Base-by-base conservation (phyloP, 1,140 invertebrate genomes). In the Lordiphosa stackelbergi region DNA sequence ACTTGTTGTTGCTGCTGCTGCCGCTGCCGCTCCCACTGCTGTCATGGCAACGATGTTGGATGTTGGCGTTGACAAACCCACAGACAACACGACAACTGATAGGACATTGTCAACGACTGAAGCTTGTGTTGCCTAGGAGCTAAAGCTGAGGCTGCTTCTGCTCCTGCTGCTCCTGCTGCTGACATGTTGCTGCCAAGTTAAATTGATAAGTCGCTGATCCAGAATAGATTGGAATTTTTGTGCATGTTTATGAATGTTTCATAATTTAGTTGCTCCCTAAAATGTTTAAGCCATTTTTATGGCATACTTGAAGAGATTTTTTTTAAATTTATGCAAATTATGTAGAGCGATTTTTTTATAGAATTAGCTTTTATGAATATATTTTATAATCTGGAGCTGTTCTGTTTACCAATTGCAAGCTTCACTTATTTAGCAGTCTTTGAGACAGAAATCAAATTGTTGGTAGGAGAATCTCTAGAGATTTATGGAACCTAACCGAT, bases 171-270 rank as follows among this genome's bases (percentile, higher is more conserved):
- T 24, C 22, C 22, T 60, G 41, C 41, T 36, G 48, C 10, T 72
- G 69, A 72, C 69, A 72, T 69, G 28, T 8, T 37, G 59, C 69
- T 73, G 69, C 53, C 69, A 59, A 59, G 63, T 66, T 66, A 64
- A 66, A 66, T 66, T 66, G 64, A 66, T 66, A 66, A 66, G 63
- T 59, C 64, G 64, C 64, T 66, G 63, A 66, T 66, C 63, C 63
- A 59, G 64, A 66, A 66, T 66, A 66, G 64, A 66, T 66, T 66
- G 64, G 37, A 66, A 66, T n/a, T 37, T 37, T 52, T 64, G 49
- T 51, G 4, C 35, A 31, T 31, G 28, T 31, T 31, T 31, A 8
- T 31, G 28, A 31, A 31, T 31, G 28, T 31, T 31, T 7, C 6
- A 31, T 5, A 31, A 31, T 31, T 31, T 31, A 8, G 6, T 24